A percentile compares a stretch with the other conserved stretches of the same genome.
These are phyloP conservation scores for Lordiphosa collinella DNA, from an alignment of 1,140 invertebrate genomes.

Conservation along the genomic window DNA sequence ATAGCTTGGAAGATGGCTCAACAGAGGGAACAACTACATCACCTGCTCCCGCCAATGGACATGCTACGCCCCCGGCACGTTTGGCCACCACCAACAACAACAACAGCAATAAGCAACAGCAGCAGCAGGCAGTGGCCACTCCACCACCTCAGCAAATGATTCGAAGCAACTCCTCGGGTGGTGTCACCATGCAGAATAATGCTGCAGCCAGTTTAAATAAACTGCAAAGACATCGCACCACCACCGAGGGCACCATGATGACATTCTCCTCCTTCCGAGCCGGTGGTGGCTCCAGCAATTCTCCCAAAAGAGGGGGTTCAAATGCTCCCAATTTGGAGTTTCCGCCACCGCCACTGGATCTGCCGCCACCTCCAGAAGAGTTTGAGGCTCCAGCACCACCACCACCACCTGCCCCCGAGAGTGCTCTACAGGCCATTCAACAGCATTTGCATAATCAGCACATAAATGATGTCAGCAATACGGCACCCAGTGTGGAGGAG, in stretches of 20 bases:
- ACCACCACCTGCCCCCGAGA: conserved; percentile 67
- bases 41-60: conserved; percentile 48
- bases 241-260: conserved; percentile 79
- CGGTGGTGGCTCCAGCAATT: conserved; percentile 75
- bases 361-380: conserved; percentile 88
- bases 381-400: conserved; percentile 80
- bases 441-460: conserved; percentile 79
- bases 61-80: conserved; percentile 37
- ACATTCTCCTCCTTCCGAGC: conserved; percentile 80
- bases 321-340: conserved; percentile 86
- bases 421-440: conserved; percentile 59
- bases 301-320: conserved; percentile 81
- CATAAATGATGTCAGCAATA: conserved; percentile 82
- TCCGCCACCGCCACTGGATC: conserved; percentile 87
- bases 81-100: conserved; percentile 12
- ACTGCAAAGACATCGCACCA: conserved; percentile 80
- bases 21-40: background rate
- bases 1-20: conserved; percentile 86
- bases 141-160: conserved; percentile 85
- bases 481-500: conserved; percentile 85
- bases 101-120: conserved; percentile 39
- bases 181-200: conserved; percentile 84
- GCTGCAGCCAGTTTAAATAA: conserved; percentile 81
- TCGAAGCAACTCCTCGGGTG: conserved; percentile 90
- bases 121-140: conserved; percentile 81